Evolutionary conservation across 2,888 invertebrate species (phyloP), one percentile per base, ranked within the genome.

Genomic region (Thereva nobilitata): DNA sequence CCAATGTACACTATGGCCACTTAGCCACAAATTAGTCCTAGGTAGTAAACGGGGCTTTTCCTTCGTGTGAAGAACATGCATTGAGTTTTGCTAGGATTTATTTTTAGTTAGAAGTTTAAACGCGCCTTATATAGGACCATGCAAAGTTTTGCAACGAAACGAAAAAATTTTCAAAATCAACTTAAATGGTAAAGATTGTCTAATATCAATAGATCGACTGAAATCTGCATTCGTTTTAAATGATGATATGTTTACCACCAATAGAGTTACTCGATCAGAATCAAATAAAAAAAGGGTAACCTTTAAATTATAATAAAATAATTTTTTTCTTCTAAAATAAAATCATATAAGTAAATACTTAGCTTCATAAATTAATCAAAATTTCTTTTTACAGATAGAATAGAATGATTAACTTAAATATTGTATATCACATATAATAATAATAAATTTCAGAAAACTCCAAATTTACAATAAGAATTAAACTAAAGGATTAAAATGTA

Each of bases 131-230:
- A n/a, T n/a, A n/a, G n/a, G n/a, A n/a, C n/a, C n/a, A n/a, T n/a
- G n/a, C n/a, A n/a, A n/a, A n/a, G n/a, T n/a, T n/a, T n/a, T n/a
- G n/a, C 47, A 65, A 7, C 64, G 64, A 40, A 34, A 55, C 3
- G 66, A 71, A 12, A 70, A 65, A 57, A 50, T 69, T 44, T 72
- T 70, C 47, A 64, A 23, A 44, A 40, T 73, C 1, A 56, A 70
- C 40, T 54, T 68, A 7, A 69, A 70, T 10, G 71, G 70, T 8
- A 54, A 49, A n/a, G 41, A 50, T 8, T 52, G 66, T 5, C 70
- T 66, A 0, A 65, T 73, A 34, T 64, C 57, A 12, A 68, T 71
- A 1, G 74, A 73, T 9, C 44, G 72, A 50, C 12, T 74, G 7
- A 72, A 73, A 56, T 72, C 72, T n/a, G 72, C 41, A 41, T 41